These are phyloP conservation scores for Raja brachyura DNA, from an alignment of 2,113 vertebrate genomes.

Conservation along the genomic window DNA sequence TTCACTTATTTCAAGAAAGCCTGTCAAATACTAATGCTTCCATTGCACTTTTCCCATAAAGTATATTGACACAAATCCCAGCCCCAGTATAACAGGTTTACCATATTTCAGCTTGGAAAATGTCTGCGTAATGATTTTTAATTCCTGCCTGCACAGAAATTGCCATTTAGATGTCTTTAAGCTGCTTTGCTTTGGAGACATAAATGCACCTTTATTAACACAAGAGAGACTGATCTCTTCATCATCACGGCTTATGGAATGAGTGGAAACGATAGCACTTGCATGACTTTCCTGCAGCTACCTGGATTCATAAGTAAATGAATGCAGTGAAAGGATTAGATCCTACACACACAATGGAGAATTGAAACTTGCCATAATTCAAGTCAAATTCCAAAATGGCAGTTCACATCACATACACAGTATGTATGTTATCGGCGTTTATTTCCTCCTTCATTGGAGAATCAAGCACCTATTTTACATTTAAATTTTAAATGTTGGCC, in stretches of 20 bases:
- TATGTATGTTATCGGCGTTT: not conserved
- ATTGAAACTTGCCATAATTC: not conserved
- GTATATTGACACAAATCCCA: constrained; percentile 64
- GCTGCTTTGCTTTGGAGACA: constrained; percentile 41
- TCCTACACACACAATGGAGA: not conserved
- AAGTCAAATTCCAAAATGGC: not conserved
- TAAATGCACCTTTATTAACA: constrained; percentile 32
- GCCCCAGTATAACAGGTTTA: constrained; percentile 66
- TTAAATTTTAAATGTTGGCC: not conserved
- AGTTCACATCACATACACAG: not conserved
- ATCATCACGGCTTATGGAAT: constrained; percentile 17
- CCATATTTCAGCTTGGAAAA: constrained; percentile 64
- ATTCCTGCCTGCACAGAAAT: constrained; percentile 46
- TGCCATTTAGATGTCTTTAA: constrained; percentile 45
- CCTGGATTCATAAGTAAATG: not conserved
- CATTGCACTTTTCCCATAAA: constrained; percentile 71
- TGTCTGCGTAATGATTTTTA: constrained; percentile 52
- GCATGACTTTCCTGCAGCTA: not conserved
- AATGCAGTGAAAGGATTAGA: not conserved
- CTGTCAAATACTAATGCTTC: constrained; percentile 77
- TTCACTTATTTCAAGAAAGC: constrained; percentile 81
- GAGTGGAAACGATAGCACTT: constrained; percentile 17
- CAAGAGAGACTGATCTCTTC: constrained; percentile 34
- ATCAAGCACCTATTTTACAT: not conserved
- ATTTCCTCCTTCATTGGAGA: not conserved